Base-by-base conservation (phyloP, 2,888 invertebrate genomes). In the Acrobasis repandana region DNA sequence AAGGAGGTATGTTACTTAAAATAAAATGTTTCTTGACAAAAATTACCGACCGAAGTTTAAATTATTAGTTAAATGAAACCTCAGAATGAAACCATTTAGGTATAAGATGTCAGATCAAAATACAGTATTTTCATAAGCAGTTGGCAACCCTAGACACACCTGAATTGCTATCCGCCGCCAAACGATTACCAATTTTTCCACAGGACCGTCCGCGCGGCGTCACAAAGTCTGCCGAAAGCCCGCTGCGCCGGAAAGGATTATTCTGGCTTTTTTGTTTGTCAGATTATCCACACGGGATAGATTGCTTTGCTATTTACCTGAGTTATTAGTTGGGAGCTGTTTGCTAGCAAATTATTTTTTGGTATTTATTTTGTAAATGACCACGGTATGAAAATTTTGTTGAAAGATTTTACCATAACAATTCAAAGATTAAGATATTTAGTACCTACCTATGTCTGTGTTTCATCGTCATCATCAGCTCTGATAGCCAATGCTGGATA, bases 181-280 rank as follows among this genome's bases (percentile, higher is more conserved):
- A 77, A 72, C 83, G 80, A 83, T 87, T 84, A 85, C 79, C 84
- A 85, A 86, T 86, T 84, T 82, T 59, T 52, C 46, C 20, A 60
- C 46, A 33, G 52, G 61, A 57, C 56, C 83, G 75, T 71, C 76
- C 71, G 65, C 66, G 75, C 81, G 86, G 88, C 90, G 91, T 81
- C 91, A 85, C 88, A 87, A 88, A 89, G 90, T 92, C 90, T 90
- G 78, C 82, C 83, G 82, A 86, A 84, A 84, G 80, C 81, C 77
- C 74, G 70, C 74, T 74, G 71, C 70, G 74, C 86, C 89, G 88
- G 90, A 89, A 87, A 88, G 90, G 90, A 88, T 90, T 90, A 89
- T 69, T 73, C 72, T 72, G 68, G 68, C 36, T 74, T 89, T 88
- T 89, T 87, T 88, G 85, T 38, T 38, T 5, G 11, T 9, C 83